Base-by-base conservation (phyloP, 2,888 invertebrate species). In the Drosophila incognita region DNA sequence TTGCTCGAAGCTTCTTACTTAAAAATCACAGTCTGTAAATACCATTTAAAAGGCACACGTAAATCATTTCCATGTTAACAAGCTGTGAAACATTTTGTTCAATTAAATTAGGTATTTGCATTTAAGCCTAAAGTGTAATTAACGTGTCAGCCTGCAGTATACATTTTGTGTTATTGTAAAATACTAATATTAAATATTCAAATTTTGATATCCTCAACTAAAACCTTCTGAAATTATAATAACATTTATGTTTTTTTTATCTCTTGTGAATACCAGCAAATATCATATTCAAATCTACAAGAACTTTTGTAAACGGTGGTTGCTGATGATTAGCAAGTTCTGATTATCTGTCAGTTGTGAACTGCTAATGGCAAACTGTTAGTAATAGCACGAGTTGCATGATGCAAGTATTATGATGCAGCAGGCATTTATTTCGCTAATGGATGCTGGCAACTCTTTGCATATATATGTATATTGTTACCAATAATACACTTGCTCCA, bases 401-500 rank as follows among this genome's bases (percentile, higher is more conserved):
- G n/a, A 49, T 58, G 24, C 36, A 65, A 69, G 24, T 48, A 40
- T 24, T 24, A 49, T 51, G 53, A 54, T 59, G 57, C 60, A 79
- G 69, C 72, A 68, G 72, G 76, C 76, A 60, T 71, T 76, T 76
- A 69, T 71, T 58, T 72, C 66, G 62, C 64, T 69, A 64, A 69
- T 69, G 60, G 69, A 60, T 78, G 69, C 36, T 42, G 52, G 69
- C 54, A 84, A 71, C 80, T 81, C 70, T 67, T 79, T 72, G 69
- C 84, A 79, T 87, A 86, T 87, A 67, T 8, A 8, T 31, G 31
- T 31, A 10, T 87, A 77, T 76, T 87, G 76, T 87, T 73, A 76
- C n/a, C 80, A 77, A 77, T 87, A 79, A 81, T 84, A 74, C 64
- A 81, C 62, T 81, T 62, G 61, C 57, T 40, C 53, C 10, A 54